Evolutionary conservation across 1,140 invertebrate genomes (phyloP).

Genomic region (Diachasma alloeum): DNA sequence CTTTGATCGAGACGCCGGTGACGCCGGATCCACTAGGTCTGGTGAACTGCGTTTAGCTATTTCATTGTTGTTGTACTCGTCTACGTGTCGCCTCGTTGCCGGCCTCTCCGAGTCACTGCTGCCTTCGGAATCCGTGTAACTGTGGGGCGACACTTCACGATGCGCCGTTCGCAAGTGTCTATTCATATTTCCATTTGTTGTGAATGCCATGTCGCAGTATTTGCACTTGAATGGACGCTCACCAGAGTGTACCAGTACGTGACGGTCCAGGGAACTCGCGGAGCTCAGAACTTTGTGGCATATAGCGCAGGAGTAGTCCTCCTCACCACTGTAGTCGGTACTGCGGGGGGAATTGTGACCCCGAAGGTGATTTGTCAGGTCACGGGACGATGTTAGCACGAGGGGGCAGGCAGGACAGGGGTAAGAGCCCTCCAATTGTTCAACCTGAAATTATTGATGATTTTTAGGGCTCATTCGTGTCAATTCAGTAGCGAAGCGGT

Average conservation of each 20-base stretch:
- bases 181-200: slow-evolving; percentile 90
- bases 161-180: slow-evolving; percentile 79
- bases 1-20: slow-evolving; percentile 35
- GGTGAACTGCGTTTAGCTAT: slow-evolving; percentile 53
- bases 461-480: neutral
- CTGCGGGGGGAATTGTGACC: slow-evolving; percentile 64
- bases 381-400: slow-evolving; percentile 63
- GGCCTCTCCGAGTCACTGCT: slow-evolving; percentile 65
- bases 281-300: slow-evolving; percentile 74
- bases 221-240: slow-evolving; percentile 82
- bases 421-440: slow-evolving; percentile 41
- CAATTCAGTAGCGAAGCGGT: too few relatives aligned
- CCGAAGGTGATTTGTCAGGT: slow-evolving; percentile 71
- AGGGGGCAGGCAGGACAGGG: slow-evolving; percentile 68
- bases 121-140: slow-evolving; percentile 53
- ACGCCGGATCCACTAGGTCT: slow-evolving; percentile 36
- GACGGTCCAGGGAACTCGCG: slow-evolving; percentile 78
- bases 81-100: slow-evolving; percentile 53
- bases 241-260: slow-evolving; percentile 79
- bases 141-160: slow-evolving; percentile 48
- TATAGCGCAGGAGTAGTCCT: slow-evolving; percentile 58
- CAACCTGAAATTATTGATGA: slow-evolving; percentile 30
- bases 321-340: slow-evolving; percentile 51
- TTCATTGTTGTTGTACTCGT: slow-evolving; percentile 62
- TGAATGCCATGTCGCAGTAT: slow-evolving; percentile 83